These are phyloP conservation scores for Gibbula magus DNA, from an alignment of 2,888 invertebrate species.

Conservation along the genomic window DNA sequence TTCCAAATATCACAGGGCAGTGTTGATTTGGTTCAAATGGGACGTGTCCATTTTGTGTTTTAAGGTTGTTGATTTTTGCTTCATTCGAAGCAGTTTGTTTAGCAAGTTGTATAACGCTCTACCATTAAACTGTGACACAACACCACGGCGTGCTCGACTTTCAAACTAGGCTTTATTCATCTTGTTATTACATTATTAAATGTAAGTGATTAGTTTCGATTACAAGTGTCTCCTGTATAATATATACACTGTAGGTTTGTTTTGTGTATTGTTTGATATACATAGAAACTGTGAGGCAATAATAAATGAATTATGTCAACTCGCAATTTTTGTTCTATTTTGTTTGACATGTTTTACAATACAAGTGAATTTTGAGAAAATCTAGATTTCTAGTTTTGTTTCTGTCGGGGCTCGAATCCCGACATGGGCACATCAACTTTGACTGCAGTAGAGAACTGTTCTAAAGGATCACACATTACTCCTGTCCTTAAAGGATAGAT, in stretches of 20 bases:
- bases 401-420: too few species aligned
- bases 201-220: constrained; percentile 23
- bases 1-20: not conserved
- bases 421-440: too few species aligned
- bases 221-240: constrained; percentile 15
- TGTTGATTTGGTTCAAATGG: not conserved
- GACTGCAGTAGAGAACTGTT: too few species aligned
- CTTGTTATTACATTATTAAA: constrained; percentile 21
- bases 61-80: too few species aligned
- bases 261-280: constrained; percentile 32
- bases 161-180: constrained; percentile 14
- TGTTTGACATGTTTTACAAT: not conserved
- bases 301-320: constrained; percentile 28
- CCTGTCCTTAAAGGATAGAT: too few species aligned
- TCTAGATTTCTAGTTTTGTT: too few species aligned
- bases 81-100: too few species aligned
- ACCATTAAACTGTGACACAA: not conserved
- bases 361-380: too few species aligned
- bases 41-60: not conserved
- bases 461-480: too few species aligned
- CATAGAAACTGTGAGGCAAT: constrained; percentile 34
- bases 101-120: too few species aligned
- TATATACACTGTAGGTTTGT: constrained; percentile 28
- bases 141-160: not conserved
- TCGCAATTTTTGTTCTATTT: not conserved